Conservation (phyloP, 2,888 invertebrate species). For the Parnassius smintheus region DNA sequence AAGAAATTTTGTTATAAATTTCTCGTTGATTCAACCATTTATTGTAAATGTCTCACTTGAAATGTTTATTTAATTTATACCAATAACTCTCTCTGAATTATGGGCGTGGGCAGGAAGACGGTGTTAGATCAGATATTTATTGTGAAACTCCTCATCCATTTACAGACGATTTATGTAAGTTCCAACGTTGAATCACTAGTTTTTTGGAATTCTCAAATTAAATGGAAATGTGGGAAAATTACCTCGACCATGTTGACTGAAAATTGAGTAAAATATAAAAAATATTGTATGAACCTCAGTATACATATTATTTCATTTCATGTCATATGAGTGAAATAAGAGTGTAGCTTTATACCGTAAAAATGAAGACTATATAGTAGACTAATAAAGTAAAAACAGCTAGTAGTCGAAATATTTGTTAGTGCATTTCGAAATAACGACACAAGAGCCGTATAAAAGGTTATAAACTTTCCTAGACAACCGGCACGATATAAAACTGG, state of each 20-base stretch:
- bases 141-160: constrained; percentile 68
- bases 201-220: constrained; percentile 23
- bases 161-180: constrained; percentile 63
- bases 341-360: background rate
- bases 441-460: constrained; percentile 42
- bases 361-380: background rate
- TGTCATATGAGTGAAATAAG: too few species aligned
- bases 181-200: constrained; percentile 28
- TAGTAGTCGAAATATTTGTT: constrained; percentile 4
- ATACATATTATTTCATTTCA: background rate
- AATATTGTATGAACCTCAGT: background rate
- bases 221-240: constrained; percentile 35
- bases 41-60: constrained; percentile 69
- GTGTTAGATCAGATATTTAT: constrained; percentile 75
- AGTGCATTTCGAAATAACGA: constrained; percentile 9
- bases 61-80: constrained; percentile 77
- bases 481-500: constrained; percentile 49
- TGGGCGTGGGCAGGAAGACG: constrained; percentile 74
- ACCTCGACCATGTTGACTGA: constrained; percentile 30
- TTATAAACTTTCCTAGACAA: constrained; percentile 47
- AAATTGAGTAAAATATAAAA: background rate
- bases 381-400: constrained; percentile 7
- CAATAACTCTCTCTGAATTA: constrained; percentile 74
- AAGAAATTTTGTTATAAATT: constrained; percentile 61
- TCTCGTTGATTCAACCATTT: constrained; percentile 59